Evolutionary conservation across 2,888 invertebrate genomes (phyloP).

Genomic region (Galerucella pusilla): DNA sequence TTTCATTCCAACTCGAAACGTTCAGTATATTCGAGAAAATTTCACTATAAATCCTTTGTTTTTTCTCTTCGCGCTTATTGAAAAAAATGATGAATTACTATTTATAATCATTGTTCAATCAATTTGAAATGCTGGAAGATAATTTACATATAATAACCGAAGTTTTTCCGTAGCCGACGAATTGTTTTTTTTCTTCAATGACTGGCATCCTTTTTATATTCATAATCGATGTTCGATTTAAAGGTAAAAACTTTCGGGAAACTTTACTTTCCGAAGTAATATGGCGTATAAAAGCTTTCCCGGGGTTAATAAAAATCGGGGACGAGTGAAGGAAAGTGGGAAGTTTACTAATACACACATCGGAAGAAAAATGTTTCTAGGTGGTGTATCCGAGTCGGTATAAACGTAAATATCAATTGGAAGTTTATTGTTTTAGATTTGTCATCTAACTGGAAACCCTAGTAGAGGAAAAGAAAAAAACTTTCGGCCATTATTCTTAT

Average conservation of each 20-base stretch:
- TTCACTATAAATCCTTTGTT: no score
- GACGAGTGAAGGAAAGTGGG: neutral
- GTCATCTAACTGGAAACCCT: slow-evolving; percentile 52
- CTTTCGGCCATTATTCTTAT: slow-evolving; percentile 52
- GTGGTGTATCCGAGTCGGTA: slow-evolving; percentile 17
- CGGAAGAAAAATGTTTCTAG: slow-evolving; percentile 5
- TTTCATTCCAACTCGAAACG: no score
- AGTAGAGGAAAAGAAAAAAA: slow-evolving; percentile 44
- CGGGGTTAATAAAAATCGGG: neutral
- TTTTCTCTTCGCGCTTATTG: no score
- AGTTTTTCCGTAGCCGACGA: neutral
- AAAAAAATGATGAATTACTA: no score
- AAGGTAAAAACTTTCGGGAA: slow-evolving; percentile 3
- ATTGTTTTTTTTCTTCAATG: neutral
- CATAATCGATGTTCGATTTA: slow-evolving; percentile 4
- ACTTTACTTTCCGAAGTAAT: neutral
- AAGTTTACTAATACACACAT: slow-evolving; percentile 14
- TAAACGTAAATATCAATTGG: slow-evolving; percentile 54
- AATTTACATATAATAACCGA: neutral
- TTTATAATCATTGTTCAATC: no score
- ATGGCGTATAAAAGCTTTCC: neutral
- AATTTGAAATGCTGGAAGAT: no score
- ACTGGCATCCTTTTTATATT: neutral
- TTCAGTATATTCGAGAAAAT: no score
- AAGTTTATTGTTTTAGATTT: slow-evolving; percentile 59